A percentile compares a stretch with the other conserved stretches of the same genome.
These are phyloP conservation scores for Trichogramma pretiosum DNA, from an alignment of 1,140 invertebrate genomes.

Conservation along the genomic window DNA sequence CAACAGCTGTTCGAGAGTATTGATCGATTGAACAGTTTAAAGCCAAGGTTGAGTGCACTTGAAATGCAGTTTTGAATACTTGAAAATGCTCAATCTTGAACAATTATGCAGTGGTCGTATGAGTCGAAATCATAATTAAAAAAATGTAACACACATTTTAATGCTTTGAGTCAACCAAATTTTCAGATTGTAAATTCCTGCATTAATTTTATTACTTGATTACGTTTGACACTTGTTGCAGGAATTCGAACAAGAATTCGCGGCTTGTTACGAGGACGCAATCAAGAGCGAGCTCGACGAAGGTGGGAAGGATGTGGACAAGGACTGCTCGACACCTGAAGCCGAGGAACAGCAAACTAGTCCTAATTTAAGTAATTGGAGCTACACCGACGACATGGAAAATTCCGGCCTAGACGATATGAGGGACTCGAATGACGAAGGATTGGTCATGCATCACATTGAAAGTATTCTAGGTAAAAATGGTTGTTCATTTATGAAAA, in stretches of 20 bases:
- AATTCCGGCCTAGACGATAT: background rate
- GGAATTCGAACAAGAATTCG: constrained; percentile 13
- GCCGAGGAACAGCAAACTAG: constrained; percentile 24
- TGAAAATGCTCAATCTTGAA: no score
- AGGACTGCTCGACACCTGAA: background rate
- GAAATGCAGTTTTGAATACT: no score
- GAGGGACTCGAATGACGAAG: no score
- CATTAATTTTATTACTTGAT: no score
- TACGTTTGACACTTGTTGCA: constrained; percentile 16
- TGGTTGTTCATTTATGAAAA: background rate
- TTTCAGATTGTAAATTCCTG: no score
- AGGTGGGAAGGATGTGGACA: constrained; percentile 9
- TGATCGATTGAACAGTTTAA: no score
- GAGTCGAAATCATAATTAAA: no score
- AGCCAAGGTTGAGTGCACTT: no score
- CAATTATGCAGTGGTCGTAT: no score
- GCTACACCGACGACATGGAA: constrained; percentile 28
- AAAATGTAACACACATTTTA: no score
- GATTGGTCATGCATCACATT: constrained; percentile 1
- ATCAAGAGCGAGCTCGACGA: constrained; percentile 12
- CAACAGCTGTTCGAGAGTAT: no score
- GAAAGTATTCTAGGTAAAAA: background rate
- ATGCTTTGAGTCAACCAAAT: no score
- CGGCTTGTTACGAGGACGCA: background rate
- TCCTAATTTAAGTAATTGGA: constrained; percentile 35